These are phyloP conservation scores for Euspilapteryx auroguttella DNA, from an alignment of 2,888 invertebrate species.

Conservation along the genomic window DNA sequence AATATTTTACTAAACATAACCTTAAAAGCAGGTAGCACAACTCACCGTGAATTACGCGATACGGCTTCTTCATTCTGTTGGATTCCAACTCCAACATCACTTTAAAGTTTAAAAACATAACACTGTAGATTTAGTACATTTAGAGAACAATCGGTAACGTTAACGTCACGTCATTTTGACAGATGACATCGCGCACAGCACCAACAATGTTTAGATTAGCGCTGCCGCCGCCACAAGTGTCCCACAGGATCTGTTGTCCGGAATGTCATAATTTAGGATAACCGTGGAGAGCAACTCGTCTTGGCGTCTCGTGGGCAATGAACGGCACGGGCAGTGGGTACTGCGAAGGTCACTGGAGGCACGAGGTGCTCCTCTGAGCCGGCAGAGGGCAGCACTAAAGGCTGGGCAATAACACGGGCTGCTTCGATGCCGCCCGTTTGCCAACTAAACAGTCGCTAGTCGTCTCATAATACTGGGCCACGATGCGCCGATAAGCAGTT, in stretches of 20 bases:
- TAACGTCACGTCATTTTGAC: constrained; percentile 48
- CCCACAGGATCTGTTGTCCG: constrained; percentile 15
- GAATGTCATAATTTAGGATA: constrained; percentile 36
- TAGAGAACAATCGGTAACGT: constrained; percentile 23
- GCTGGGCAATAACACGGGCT: constrained; percentile 22
- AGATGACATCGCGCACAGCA: too few relatives aligned
- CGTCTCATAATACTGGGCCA: too few relatives aligned
- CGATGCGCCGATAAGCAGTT: constrained; percentile 55
- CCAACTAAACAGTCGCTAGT: constrained; percentile 51
- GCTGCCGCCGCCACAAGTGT: constrained; percentile 30
- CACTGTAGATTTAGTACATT: too few relatives aligned
- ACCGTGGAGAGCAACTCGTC: constrained; percentile 27
- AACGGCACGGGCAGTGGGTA: constrained; percentile 27
- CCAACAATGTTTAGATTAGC: too few relatives aligned
- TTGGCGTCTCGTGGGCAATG: constrained; percentile 45
- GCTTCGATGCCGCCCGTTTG: constrained; percentile 41
- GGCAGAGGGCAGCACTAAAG: constrained; percentile 40
- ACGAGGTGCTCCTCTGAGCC: constrained; percentile 16
- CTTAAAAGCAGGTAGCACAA: constrained; percentile 19
- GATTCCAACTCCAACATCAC: too few relatives aligned
- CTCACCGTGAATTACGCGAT: constrained; percentile 34
- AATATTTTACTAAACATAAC: too few relatives aligned
- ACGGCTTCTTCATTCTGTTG: constrained; percentile 29
- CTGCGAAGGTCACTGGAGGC: constrained; percentile 43
- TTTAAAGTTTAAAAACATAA: too few relatives aligned